Base-by-base conservation (phyloP, 2,113 vertebrate genomes). In the Stercorarius parasiticus region DNA sequence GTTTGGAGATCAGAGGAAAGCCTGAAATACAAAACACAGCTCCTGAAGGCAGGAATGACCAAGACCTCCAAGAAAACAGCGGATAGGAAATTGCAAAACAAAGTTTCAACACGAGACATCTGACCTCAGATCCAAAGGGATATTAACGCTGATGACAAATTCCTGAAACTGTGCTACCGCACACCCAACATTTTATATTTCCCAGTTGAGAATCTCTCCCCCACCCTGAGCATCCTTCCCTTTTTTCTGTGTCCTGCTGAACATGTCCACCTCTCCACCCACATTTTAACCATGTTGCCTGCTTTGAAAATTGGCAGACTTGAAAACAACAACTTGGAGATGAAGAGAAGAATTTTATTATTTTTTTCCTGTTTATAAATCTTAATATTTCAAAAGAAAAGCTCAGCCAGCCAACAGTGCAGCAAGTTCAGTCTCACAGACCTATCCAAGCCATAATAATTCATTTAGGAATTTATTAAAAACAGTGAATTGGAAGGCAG, bases 401-500 rank as follows among this genome's bases (percentile, higher is more conserved):
- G 13, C 36, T 86, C 6, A 1, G 61, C 23, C 2, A 6, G 45
- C 61, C 78, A 91, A 47, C 21, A 82, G 16, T 12, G 22, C 32
- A 92, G 61, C 49, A 52, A 88, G 70, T 14, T 59, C 65, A 76
- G 62, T 36, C 55, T 94, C n/a, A n/a, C 49, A 93, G 50, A 92
- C 23, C 72, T 78, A 70, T 27, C 26, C 32, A 84, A 92, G n/a
- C 32, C 29, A 29, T 30, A 95, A 34, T 73, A 93, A 89, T 32
- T 86, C 3, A 88, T 82, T 82, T 86, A 83, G 58, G 52, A 64
- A 36, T 83, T 80, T 10, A 95, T 52, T 78, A 78, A 86, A 88
- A 93, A 47, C 83, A 62, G 50, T 72, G 76, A 61, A 82, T 43
- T 85, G 66, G 93, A 95, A 97, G 71, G 78, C 73, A 93, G 23